Evolutionary conservation across 2,113 vertebrate species (phyloP), one percentile per base, ranked within the genome.

Genomic region (Bujurquina vittata): DNA sequence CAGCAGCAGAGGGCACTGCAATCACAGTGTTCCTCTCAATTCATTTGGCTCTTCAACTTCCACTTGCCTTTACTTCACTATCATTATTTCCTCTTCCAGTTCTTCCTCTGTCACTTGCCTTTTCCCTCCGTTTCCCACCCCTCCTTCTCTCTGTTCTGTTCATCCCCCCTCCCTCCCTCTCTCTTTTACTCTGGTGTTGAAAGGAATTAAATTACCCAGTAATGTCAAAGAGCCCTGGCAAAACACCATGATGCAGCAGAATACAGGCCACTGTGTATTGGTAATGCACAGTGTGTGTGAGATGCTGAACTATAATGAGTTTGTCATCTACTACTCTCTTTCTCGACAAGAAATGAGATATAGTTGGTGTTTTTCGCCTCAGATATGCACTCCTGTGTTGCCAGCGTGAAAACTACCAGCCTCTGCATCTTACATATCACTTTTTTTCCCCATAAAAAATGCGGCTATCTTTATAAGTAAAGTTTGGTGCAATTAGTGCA

Each of bases 1-100:
- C 10, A 46, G 52, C 93, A 92, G 72, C 84, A 93, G 94, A 54
- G 89, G 91, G 85, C 83, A 88, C 81, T 18, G 59, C 37, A 87
- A 85, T 31, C 60, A 29, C 74, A 88, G 59, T 6, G 7, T 61
- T 55, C 6, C n/a, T 52, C 33, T 57, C 1, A 20, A 20, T 63
- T 58, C 22, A 43, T 35, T 65, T 40, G 4, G 31, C 9, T 61
- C 18, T 26, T 56, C 75, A 35, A 58, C 62, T 77, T 20, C 67
- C 65, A 52, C 46, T 40, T 23, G 23, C 29, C 11, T 59, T 40
- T 35, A 61, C 56, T 56, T 75, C 15, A n/a, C 67, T 59, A 69
- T 72, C 26, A 54, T 18, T 3, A 3, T 63, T 73, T 65, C 60
- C 59, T 1, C 10, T 60, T 60, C 33, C 52, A 46, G 54, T 20